A percentile compares a stretch with the other conserved stretches of the same genome.
phyloP scores from a whole-genome alignment of 2,888 invertebrate species.

The Cerceris rybyensis region DNA sequence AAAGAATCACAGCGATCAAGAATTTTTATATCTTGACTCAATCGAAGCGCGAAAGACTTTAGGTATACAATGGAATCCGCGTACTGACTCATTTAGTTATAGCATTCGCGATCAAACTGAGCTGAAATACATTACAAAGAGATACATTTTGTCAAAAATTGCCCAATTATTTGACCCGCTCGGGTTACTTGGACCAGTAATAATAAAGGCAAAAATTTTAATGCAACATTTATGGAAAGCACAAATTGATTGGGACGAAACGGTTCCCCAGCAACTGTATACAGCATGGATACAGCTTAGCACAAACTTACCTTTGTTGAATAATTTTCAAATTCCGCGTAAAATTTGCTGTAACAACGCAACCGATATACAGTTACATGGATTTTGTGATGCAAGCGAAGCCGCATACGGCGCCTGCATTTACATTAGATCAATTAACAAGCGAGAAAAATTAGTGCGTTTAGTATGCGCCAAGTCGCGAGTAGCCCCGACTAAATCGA shows the following conservation, averaged over 20 bases:
- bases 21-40: neutral
- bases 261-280: neutral
- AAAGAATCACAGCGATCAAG: neutral
- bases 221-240: too few relatives aligned
- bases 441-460: neutral
- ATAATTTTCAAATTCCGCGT: neutral
- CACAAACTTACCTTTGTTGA: neutral
- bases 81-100: neutral
- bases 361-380: neutral
- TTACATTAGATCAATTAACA: neutral
- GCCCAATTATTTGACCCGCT: too few relatives aligned
- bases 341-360: neutral
- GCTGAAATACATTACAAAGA: neutral
- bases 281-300: neutral
- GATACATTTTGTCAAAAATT: neutral
- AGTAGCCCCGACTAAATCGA: neutral
- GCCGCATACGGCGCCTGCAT: conserved; percentile 7
- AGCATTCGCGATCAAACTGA: neutral
- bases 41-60: neutral
- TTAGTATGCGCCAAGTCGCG: conserved; percentile 7
- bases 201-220: too few relatives aligned
- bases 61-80: neutral
- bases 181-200: too few relatives aligned
- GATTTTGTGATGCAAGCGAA: conserved; percentile 5
- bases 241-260: too few relatives aligned